Conservation (phyloP, 2,113 vertebrate species). For the Atrichornis clamosus region DNA sequence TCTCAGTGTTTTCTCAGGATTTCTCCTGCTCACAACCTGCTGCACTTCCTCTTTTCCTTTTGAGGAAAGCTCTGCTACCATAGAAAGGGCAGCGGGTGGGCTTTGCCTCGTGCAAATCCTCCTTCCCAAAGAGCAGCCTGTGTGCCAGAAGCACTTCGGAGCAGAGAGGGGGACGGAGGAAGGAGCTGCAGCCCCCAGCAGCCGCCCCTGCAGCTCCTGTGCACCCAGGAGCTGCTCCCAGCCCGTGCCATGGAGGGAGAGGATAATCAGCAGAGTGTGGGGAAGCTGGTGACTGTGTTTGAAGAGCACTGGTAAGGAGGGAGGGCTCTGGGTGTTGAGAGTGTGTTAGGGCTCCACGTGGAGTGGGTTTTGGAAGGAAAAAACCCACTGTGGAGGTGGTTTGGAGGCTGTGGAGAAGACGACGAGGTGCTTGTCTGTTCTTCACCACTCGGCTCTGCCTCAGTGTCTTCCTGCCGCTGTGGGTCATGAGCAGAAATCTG, state of each 20-base stretch:
- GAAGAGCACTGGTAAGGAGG: slow-evolving; percentile 62
- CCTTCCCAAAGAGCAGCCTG: background rate
- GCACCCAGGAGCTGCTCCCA: background rate
- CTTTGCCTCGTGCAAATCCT: background rate
- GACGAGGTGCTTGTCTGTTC: background rate
- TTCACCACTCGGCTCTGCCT: background rate
- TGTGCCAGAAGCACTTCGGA: background rate
- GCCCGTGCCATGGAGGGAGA: background rate
- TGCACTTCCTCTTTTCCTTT: slow-evolving; percentile 37
- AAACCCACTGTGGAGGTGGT: background rate
- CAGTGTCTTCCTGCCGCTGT: background rate
- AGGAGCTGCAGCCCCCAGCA: background rate
- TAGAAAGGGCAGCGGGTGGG: background rate
- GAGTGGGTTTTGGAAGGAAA: background rate
- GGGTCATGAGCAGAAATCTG: background rate
- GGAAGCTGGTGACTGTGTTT: slow-evolving; percentile 47
- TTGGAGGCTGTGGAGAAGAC: background rate
- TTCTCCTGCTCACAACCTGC: background rate
- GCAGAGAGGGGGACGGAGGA: background rate
- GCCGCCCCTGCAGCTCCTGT: background rate
- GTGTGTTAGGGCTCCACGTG: rapidly evolving
- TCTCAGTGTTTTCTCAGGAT: background rate
- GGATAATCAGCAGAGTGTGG: background rate
- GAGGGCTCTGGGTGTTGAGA: background rate
- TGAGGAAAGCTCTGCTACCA: background rate